Evolutionary conservation across 2,888 invertebrate genomes (phyloP).

Genomic region (Lydus trimaculatus): DNA sequence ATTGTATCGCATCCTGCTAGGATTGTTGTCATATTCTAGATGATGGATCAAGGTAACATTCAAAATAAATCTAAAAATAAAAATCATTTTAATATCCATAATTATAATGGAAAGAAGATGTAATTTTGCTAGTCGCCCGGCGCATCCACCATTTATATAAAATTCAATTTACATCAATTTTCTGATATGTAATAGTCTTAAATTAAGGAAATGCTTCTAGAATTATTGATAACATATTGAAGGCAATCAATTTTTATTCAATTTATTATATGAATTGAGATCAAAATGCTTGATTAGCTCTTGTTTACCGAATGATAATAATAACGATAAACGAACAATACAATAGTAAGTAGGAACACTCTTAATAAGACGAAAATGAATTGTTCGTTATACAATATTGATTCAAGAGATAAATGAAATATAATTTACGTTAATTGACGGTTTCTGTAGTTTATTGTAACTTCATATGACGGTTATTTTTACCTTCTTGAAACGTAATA

Average conservation of each 20-base stretch:
- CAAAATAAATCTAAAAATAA: no score
- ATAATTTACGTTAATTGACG: not conserved
- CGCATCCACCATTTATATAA: not conserved
- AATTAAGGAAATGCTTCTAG: no score
- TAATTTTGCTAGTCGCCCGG: not conserved
- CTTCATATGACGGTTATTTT: no score
- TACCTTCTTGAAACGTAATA: no score
- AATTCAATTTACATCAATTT: not conserved
- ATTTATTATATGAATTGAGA: not conserved
- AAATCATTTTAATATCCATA: not conserved
- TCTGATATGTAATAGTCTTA: no score
- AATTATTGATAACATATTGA: not conserved
- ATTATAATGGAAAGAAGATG: not conserved
- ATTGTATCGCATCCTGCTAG: not conserved
- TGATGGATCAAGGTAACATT: not conserved
- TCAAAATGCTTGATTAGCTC: not conserved
- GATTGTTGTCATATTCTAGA: not conserved
- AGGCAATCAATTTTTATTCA: not conserved
- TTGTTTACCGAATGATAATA: not conserved
- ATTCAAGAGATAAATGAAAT: not conserved
- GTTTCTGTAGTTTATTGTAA: not conserved
- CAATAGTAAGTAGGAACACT: no score
- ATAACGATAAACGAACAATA: not conserved
- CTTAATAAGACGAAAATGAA: not conserved
- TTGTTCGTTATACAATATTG: not conserved